A percentile compares a stretch with the other conserved stretches of the same genome.
These are phyloP conservation scores for Sturnus vulgaris DNA, from an alignment of 2,113 vertebrate genomes.

Conservation along the genomic window DNA sequence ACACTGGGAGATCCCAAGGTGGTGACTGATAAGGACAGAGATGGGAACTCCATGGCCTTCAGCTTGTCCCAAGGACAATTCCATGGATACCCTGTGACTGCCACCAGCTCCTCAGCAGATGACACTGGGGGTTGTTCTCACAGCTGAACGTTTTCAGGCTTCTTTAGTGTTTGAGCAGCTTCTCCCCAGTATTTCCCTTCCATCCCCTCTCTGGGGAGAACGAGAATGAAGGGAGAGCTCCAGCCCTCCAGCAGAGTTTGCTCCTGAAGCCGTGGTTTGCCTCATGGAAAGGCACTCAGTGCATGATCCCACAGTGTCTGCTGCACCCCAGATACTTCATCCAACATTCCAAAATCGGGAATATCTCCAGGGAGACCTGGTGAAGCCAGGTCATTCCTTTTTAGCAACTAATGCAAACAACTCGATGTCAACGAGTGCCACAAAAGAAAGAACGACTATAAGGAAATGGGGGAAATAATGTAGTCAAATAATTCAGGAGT, in stretches of 20 bases:
- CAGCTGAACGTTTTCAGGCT: background rate
- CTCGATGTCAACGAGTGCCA: background rate
- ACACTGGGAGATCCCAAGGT: background rate
- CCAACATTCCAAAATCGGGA: background rate
- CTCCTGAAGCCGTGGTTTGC: background rate
- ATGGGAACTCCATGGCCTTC: background rate
- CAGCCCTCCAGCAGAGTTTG: background rate
- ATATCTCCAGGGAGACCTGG: background rate
- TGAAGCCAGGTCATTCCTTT: background rate
- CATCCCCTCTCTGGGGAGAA: background rate
- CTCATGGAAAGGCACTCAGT: background rate
- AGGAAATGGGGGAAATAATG: background rate
- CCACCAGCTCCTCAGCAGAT: background rate
- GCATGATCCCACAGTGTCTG: accelerated
- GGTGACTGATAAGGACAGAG: background rate
- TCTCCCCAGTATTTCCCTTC: background rate
- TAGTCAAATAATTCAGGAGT: background rate
- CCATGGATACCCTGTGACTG: accelerated
- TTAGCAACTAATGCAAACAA: background rate
- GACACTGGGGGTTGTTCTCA: background rate
- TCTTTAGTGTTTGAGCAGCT: background rate
- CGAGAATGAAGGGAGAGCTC: accelerated
- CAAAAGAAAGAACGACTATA: background rate
- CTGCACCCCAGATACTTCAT: background rate
- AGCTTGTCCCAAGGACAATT: background rate